Percentiles rank a stretch among this genome's conserved stretches.
These are phyloP conservation scores for Plebejus anna DNA, from an alignment of 2,888 invertebrate genomes.

Conservation along the genomic window DNA sequence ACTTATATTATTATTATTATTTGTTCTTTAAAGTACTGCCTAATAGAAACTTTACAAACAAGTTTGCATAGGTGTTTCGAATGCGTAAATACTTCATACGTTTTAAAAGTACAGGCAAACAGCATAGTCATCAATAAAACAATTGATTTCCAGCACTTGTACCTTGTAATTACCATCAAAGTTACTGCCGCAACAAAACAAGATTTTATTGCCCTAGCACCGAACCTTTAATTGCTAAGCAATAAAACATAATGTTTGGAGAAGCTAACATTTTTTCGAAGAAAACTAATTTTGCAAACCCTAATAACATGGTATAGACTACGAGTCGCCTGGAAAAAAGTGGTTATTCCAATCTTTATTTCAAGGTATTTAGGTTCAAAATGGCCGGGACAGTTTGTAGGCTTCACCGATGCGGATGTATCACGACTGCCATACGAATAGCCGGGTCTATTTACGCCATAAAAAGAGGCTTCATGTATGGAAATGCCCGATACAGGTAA, in stretches of 20 bases:
- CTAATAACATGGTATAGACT: conserved; percentile 27
- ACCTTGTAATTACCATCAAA: not conserved
- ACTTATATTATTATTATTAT: too few relatives aligned
- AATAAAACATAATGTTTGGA: conserved; percentile 3
- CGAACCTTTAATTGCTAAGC: not conserved
- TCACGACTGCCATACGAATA: conserved; percentile 39
- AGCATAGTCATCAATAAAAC: not conserved
- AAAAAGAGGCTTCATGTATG: conserved; percentile 37
- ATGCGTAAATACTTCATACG: too few relatives aligned
- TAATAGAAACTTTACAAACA: too few relatives aligned
- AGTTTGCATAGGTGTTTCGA: too few relatives aligned
- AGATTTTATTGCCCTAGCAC: conserved; percentile 4
- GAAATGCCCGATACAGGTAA: conserved; percentile 33
- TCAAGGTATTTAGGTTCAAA: conserved; percentile 21
- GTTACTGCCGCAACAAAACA: conserved; percentile 6
- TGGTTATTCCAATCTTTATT: conserved; percentile 13
- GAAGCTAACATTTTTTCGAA: not conserved
- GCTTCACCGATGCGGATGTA: conserved; percentile 36
- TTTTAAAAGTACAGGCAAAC: too few relatives aligned
- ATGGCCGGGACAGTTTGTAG: conserved; percentile 17
- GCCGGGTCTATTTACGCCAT: conserved; percentile 38
- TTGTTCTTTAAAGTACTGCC: too few relatives aligned
- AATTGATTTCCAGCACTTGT: conserved; percentile 6
- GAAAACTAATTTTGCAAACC: conserved; percentile 12
- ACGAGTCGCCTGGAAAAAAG: conserved; percentile 24